Evolutionary conservation across 2,797 vertebrate genomes (phyloP).

Genomic region (Florisuga fusca): DNA sequence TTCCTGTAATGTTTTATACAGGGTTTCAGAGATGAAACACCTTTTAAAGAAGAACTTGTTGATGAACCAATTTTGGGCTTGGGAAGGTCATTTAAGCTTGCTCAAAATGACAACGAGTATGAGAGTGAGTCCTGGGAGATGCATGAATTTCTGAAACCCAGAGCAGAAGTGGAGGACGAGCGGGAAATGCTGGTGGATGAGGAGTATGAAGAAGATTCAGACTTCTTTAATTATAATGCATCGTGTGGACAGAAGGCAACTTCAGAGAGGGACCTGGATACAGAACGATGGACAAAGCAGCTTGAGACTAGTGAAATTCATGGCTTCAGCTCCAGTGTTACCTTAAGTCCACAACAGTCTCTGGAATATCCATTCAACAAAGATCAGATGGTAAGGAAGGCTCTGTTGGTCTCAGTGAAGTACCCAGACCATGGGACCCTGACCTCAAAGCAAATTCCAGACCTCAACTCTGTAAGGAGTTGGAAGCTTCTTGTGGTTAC

Average conservation of each 20-base stretch:
- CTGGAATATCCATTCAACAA: neutral
- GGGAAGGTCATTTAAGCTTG: conserved; percentile 78
- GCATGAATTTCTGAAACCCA: conserved; percentile 68
- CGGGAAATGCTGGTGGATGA: conserved; percentile 93
- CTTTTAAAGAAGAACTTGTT: conserved; percentile 81
- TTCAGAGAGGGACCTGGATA: neutral
- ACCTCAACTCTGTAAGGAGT: neutral
- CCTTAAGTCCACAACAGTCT: neutral
- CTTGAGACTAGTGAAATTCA: neutral
- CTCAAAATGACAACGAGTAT: conserved; percentile 37
- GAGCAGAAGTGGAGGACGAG: conserved; percentile 67
- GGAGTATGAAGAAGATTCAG: conserved; percentile 70
- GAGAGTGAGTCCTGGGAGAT: conserved; percentile 81
- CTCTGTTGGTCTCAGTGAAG: neutral
- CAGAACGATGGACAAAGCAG: conserved; percentile 73
- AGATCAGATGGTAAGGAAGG: conserved; percentile 55
- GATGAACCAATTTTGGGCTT: conserved; percentile 85
- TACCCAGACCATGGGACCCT: neutral
- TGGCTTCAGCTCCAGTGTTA: neutral
- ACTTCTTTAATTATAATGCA: neutral
- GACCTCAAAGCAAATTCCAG: neutral
- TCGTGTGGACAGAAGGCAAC: neutral
- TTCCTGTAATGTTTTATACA: conserved; percentile 57
- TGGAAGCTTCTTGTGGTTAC: neutral
- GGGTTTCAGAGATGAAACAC: conserved; percentile 82